phyloP scores from a whole-genome alignment of 2,888 invertebrate species.

The Cheilosia scutellata region DNA sequence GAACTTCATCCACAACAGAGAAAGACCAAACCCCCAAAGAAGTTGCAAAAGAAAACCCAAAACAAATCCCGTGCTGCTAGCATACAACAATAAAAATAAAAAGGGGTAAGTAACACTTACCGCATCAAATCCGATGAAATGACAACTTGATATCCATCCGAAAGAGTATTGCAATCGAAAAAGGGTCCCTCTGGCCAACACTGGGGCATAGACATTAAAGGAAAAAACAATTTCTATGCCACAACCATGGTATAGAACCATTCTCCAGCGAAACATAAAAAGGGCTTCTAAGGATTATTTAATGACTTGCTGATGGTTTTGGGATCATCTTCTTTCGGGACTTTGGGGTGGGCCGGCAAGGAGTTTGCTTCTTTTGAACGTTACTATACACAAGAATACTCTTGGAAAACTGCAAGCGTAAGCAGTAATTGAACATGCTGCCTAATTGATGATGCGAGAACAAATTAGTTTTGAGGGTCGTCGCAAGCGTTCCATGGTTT shows the following conservation, averaged over 20 bases:
- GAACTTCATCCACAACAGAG: conserved; percentile 26
- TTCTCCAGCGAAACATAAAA: conserved; percentile 7
- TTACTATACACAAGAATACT: conserved; percentile 11
- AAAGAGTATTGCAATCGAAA: conserved; percentile 49
- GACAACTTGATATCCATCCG: conserved; percentile 57
- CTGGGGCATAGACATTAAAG: neutral
- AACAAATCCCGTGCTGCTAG: conserved; percentile 35
- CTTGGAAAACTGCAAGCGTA: conserved; percentile 63
- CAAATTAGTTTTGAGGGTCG: conserved; percentile 69
- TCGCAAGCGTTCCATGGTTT: conserved; percentile 48
- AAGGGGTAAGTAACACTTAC: conserved; percentile 69
- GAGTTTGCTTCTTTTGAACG: neutral
- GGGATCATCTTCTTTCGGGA: conserved; percentile 59
- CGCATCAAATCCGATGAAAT: conserved; percentile 63
- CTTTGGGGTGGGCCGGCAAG: neutral
- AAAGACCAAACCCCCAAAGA: conserved; percentile 14
- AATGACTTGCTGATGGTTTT: conserved; percentile 74
- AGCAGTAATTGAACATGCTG: conserved; percentile 70
- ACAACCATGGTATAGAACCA: conserved; percentile 20
- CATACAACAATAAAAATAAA: conserved; percentile 61
- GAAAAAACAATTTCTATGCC: conserved; percentile 43
- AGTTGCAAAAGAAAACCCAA: conserved; percentile 30
- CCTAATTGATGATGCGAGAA: conserved; percentile 73
- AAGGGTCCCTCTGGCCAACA: conserved; percentile 27
- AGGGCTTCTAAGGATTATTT: conserved; percentile 65